phyloP scores from a whole-genome alignment of 2,888 invertebrate species.

The Branchipolynoe longqiensis region DNA sequence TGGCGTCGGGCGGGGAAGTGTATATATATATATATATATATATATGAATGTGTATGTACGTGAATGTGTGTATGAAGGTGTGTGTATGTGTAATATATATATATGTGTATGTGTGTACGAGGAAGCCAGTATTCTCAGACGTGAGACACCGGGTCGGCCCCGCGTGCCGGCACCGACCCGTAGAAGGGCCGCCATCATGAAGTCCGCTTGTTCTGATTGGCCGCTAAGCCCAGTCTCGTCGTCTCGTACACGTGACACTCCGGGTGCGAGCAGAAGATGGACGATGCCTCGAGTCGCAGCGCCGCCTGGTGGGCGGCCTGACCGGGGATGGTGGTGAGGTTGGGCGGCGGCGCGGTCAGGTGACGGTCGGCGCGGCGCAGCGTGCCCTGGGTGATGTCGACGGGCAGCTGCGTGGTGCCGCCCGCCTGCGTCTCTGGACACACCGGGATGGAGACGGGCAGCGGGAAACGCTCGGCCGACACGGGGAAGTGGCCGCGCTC shows the following conservation, averaged over 20 bases:
- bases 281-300: constrained; percentile 20
- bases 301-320: no score
- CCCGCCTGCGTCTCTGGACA: constrained; percentile 10
- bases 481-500: constrained; percentile 52
- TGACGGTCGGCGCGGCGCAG: no score
- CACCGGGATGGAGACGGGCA: constrained; percentile 2
- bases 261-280: constrained; percentile 18
- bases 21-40: not conserved
- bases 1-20: no score
- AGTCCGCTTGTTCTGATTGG: constrained; percentile 44
- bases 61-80: not conserved
- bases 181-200: constrained; percentile 48
- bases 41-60: not conserved
- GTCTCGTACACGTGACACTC: constrained; percentile 51
- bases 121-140: not conserved
- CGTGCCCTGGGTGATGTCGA: not conserved
- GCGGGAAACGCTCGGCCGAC: constrained; percentile 39
- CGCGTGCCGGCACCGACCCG: constrained; percentile 27
- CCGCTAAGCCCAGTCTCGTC: constrained; percentile 41
- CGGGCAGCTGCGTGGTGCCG: constrained; percentile 18
- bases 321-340: not conserved
- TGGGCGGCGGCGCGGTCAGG: not conserved
- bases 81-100: not conserved
- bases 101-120: not conserved
- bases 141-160: constrained; percentile 35